Evolutionary conservation across 2,888 invertebrate genomes (phyloP).

Genomic region (Mongoloraphidia duomilia): DNA sequence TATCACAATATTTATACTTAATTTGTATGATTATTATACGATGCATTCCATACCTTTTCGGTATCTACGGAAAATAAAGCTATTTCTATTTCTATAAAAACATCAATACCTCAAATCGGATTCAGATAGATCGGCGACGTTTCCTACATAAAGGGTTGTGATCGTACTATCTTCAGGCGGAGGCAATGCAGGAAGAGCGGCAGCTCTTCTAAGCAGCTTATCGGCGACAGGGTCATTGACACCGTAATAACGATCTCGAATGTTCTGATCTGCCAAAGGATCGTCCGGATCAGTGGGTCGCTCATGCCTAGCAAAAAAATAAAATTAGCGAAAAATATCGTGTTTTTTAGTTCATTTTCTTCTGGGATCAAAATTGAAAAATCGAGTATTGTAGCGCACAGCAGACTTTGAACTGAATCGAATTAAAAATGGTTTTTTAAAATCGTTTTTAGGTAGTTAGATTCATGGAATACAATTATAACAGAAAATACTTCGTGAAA

Average conservation of each 20-base stretch:
- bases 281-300: slow-evolving; percentile 96
- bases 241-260: slow-evolving; percentile 87
- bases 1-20: background rate
- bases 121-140: slow-evolving; percentile 80
- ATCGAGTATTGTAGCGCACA: too few species aligned
- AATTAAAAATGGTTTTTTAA: too few species aligned
- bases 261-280: slow-evolving; percentile 90
- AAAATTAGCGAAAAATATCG: background rate
- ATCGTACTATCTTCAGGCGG: slow-evolving; percentile 93
- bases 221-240: slow-evolving; percentile 94
- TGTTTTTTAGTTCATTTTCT: too few species aligned
- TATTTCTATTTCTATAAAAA: background rate
- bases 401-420: too few species aligned
- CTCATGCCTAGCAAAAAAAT: slow-evolving; percentile 49
- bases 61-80: too few species aligned
- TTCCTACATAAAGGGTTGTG: slow-evolving; percentile 95
- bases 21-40: too few species aligned
- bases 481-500: too few species aligned
- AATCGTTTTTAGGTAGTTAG: too few species aligned
- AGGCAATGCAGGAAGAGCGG: slow-evolving; percentile 87
- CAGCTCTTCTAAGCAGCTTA: slow-evolving; percentile 76
- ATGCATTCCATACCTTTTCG: too few species aligned
- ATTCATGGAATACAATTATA: too few species aligned
- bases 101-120: slow-evolving; percentile 54
- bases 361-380: too few species aligned